Conservation (phyloP, 2,113 vertebrate genomes). For the Mola mola region DNA sequence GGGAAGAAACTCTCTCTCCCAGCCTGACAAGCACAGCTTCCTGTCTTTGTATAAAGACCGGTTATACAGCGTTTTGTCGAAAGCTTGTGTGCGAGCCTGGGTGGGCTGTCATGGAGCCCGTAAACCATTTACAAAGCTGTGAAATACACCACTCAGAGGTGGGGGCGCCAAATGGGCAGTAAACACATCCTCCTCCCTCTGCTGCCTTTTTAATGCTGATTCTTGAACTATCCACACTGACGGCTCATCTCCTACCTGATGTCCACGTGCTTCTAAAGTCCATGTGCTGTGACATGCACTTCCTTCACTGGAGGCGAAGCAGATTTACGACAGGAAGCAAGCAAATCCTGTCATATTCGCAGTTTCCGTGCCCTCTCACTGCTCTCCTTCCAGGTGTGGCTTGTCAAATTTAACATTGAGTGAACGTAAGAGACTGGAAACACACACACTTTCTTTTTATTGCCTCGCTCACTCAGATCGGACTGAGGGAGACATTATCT, state of each 20-base stretch:
- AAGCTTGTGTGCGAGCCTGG: constrained; percentile 11
- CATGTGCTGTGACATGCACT: too few species aligned
- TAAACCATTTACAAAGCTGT: constrained; percentile 61
- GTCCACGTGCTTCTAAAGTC: too few species aligned
- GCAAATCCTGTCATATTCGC: constrained; percentile 9
- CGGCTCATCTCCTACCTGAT: neutral
- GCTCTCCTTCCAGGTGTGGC: neutral
- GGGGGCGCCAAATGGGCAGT: constrained; percentile 17
- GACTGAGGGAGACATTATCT: neutral
- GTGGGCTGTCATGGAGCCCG: constrained; percentile 31
- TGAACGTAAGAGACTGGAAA: too few species aligned
- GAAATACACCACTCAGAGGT: constrained; percentile 21
- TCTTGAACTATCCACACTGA: neutral
- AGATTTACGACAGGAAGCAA: constrained; percentile 11
- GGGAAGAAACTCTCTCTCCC: neutral
- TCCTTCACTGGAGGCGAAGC: too few species aligned
- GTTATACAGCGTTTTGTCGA: constrained; percentile 20
- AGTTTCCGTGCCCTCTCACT: neutral
- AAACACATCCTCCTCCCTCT: neutral
- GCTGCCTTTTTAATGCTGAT: neutral
- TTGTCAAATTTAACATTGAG: neutral
- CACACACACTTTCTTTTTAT: constrained; percentile 8
- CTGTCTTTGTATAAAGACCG: constrained; percentile 30
- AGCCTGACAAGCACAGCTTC: constrained; percentile 38
- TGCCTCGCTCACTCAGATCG: neutral